phyloP scores from a whole-genome alignment of 2,113 vertebrate genomes.

The Datnioides undecimradiatus region DNA sequence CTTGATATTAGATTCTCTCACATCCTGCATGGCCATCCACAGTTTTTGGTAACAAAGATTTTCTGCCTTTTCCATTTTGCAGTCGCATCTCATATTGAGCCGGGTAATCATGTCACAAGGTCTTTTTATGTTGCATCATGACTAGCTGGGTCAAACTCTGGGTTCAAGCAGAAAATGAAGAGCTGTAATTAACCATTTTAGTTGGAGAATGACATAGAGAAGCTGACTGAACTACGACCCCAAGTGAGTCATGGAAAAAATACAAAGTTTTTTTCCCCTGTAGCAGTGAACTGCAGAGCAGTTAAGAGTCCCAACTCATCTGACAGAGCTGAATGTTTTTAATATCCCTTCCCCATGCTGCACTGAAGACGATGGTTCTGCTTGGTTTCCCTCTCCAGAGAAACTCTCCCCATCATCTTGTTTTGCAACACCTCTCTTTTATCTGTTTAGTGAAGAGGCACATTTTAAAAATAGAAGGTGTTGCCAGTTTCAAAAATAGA shows the following conservation, averaged over 20 bases:
- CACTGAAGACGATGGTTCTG: slow-evolving; percentile 43
- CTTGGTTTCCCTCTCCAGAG: slow-evolving; percentile 51
- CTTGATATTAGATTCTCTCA: slow-evolving; percentile 30
- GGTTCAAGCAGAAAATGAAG: slow-evolving; percentile 18
- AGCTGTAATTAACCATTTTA: slow-evolving; percentile 33
- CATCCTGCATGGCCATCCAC: neutral
- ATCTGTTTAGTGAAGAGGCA: slow-evolving; percentile 51
- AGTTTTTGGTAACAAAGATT: slow-evolving; percentile 13
- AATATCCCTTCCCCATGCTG: slow-evolving; percentile 32
- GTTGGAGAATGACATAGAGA: neutral
- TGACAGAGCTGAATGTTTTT: slow-evolving; percentile 33
- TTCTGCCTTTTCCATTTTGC: slow-evolving; percentile 33
- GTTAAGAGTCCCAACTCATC: slow-evolving; percentile 17
- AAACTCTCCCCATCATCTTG: slow-evolving; percentile 33
- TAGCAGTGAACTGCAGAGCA: slow-evolving; percentile 8
- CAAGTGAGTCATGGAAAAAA: slow-evolving; percentile 36
- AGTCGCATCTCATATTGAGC: neutral
- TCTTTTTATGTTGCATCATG: neutral
- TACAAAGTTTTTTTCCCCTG: slow-evolving; percentile 22
- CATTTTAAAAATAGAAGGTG: slow-evolving; percentile 66
- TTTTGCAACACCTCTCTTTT: slow-evolving; percentile 51
- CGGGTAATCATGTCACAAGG: neutral
- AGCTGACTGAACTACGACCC: slow-evolving; percentile 43
- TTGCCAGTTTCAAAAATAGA: slow-evolving; percentile 54
- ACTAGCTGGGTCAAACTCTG: slow-evolving; percentile 24